Evolutionary conservation across 2,797 vertebrate species (phyloP), one percentile per base, ranked within the genome.

Genomic region (Danio jaintianensis): DNA sequence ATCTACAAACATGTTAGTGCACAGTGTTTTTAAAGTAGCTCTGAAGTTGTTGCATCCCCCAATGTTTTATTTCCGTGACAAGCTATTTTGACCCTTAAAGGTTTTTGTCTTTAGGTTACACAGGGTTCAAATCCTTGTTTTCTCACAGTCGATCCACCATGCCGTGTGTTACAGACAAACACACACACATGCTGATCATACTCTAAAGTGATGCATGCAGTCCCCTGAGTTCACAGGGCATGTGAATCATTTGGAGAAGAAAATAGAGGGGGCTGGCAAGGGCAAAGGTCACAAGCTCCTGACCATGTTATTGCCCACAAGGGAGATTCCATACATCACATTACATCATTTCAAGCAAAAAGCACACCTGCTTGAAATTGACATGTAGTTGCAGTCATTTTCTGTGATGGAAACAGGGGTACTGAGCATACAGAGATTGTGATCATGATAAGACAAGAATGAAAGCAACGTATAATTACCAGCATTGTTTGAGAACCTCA

Each of bases 321-420:
- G 13, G 68, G 50, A 78, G 63, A 53, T 73, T 78, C 59, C 80
- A 87, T 86, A 79, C 72, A 81, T 87, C 86, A 86, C 12, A 0
- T 29, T 0, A 2, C 77, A 86, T 82, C 84, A 83, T 73, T 16
- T 77, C 67, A 36, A 20, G 52, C 13, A 52, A 18, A 55, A 79
- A 81, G 43, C 85, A 86, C 73, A 73, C 73, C 59, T 83, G 82
- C 81, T 80, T 81, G 61, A 86, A 85, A 86, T 83, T 42, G 66
- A 82, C 82, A 83, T 67, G 18, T 81, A 78, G 62, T 73, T 74
- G 61, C 68, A 81, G 79, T 76, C 63, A 75, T 29, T 3, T 18
- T 42, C 40, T 42, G 61, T 40, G 48, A 59, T 22, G 4, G 29
- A 59, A 59, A 68, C 22, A 53, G 50, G 36, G 22, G 22, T 52